Base-by-base conservation (phyloP, 2,797 vertebrate species). In the Mormyrops attenuatus region DNA sequence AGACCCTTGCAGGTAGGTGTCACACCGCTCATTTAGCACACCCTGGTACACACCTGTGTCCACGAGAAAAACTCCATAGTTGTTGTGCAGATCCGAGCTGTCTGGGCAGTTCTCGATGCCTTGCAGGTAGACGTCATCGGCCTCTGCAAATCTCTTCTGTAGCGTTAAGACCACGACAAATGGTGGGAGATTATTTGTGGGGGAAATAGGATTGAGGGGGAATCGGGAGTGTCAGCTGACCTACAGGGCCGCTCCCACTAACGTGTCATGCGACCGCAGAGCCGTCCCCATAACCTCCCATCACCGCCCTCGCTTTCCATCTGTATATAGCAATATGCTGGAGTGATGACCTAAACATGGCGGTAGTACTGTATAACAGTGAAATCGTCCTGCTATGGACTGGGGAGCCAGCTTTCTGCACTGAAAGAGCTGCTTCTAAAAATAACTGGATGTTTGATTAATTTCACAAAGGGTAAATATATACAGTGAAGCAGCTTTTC, bases 51-150 rank as follows among this genome's bases (percentile, higher is more conserved):
- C 93, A 99, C 98, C 98, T 0, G 96, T 96, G 89, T 99, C 98
- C 60, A 99, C 98, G 91, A 99, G 94, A 93, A 99, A 99, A 89
- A 99, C 98, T 0, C 98, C 98, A 0, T 98, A 99, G 94, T 99
- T 99, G 91, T 99, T 99, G 91, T 98, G 97, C 73, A 99, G 96
- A 94, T 99, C 98, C 0, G 98, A 98, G 94, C 96, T 99, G 90
- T 99, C 98, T 0, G 98, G 97, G 82, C 98, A 99, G 69, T 97
- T 97, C 93, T 97, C 96, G 90, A 99, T 97, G 20, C 98, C 98
- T 88, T 96, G 95, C 88, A 96, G 93, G 90, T 99, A 99, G 30
- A 98, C 93, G 22, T 97, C 96, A 89, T 97, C 97, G 0, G 98
- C 98, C 93, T 98, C 98, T 86, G 95, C 91, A 88, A 80, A 49